Evolutionary conservation across 2,113 vertebrate species (phyloP).

Genomic region (Phyllostomus discolor): DNA sequence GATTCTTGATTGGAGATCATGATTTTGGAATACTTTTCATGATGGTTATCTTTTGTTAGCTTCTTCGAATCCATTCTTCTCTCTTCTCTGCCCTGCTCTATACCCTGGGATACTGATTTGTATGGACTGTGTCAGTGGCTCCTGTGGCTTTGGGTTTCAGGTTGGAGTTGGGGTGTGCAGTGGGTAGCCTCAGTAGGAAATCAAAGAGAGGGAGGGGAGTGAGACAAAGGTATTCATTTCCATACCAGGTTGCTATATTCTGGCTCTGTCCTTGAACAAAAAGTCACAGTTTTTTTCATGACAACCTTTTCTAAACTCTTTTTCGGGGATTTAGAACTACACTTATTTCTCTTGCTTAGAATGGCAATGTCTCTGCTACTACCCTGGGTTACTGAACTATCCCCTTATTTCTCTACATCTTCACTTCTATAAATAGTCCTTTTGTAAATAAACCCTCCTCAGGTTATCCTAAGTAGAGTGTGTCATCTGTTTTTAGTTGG

Average conservation of each 20-base stretch:
- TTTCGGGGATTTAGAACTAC: not conserved
- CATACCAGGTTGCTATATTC: not conserved
- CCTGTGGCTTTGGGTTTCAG: not conserved
- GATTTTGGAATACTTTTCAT: not conserved
- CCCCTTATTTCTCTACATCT: not conserved
- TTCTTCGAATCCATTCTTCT: not conserved
- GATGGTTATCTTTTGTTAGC: not conserved
- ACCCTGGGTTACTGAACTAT: not conserved
- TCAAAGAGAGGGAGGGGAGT: not conserved
- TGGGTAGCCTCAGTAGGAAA: not conserved
- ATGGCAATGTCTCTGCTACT: not conserved
- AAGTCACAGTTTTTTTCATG: not conserved
- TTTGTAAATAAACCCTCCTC: not conserved
- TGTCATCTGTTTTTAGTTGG: constrained; percentile 2
- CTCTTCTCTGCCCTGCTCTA: not conserved
- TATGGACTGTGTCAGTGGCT: not conserved
- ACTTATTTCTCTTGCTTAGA: not conserved
- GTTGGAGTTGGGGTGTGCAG: not conserved
- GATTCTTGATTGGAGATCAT: not conserved
- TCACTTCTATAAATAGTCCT: not conserved
- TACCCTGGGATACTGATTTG: not conserved
- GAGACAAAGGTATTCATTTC: not conserved
- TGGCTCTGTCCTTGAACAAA: not conserved
- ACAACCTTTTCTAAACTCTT: not conserved
- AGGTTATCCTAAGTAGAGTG: not conserved